A percentile compares a stretch with the other conserved stretches of the same genome.
phyloP scores from a whole-genome alignment of 2,888 invertebrate genomes.

The Philereme vetulata region DNA sequence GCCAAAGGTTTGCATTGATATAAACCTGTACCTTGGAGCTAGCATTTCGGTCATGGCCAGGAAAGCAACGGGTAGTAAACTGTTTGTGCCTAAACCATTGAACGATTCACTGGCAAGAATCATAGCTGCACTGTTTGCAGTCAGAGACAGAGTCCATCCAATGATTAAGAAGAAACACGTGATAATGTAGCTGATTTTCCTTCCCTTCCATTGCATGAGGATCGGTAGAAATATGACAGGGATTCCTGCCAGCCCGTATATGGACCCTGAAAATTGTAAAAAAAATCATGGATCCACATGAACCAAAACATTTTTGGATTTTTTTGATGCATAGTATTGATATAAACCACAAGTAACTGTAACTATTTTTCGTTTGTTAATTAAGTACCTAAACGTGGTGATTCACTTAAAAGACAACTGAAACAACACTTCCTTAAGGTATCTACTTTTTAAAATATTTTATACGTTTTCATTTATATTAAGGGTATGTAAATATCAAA shows the following conservation, averaged over 20 bases:
- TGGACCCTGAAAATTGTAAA: constrained; percentile 29
- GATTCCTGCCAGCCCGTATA: constrained; percentile 36
- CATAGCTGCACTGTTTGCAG: constrained; percentile 13
- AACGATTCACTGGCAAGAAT: constrained; percentile 31
- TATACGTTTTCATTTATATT: too few relatives aligned
- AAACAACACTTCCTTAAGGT: too few relatives aligned
- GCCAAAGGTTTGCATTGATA: constrained; percentile 29
- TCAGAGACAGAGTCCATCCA: constrained; percentile 30
- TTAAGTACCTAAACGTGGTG: too few relatives aligned
- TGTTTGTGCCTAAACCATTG: constrained; percentile 32
- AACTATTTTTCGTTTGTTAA: too few relatives aligned
- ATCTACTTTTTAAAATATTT: too few relatives aligned
- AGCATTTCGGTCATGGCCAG: constrained; percentile 34
- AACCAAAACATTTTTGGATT: too few relatives aligned
- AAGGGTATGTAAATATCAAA: too few relatives aligned
- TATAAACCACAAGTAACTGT: too few relatives aligned
- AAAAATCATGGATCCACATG: not conserved
- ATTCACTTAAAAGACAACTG: too few relatives aligned
- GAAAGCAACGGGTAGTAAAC: constrained; percentile 26
- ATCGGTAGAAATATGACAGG: constrained; percentile 30
- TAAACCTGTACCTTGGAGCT: constrained; percentile 26
- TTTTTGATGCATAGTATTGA: too few relatives aligned
- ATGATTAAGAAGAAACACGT: constrained; percentile 23
- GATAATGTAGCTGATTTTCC: constrained; percentile 30
- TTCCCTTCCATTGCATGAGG: constrained; percentile 35